Evolutionary conservation across 2,113 vertebrate genomes (phyloP).

Genomic region (Hymenochirus boettgeri): DNA sequence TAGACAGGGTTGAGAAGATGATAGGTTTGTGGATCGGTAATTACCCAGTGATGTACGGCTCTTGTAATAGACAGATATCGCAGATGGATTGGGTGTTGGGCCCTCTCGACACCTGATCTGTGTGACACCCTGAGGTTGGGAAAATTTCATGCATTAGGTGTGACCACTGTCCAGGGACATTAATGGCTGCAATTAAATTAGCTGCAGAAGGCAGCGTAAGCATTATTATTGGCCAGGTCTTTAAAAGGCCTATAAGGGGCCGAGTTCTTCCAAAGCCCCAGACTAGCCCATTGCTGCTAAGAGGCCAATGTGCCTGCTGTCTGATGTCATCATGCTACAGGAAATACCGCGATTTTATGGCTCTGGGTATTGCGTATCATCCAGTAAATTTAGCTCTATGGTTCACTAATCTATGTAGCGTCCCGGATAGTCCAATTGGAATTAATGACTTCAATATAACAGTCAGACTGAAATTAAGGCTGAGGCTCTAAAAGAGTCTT

Average conservation of each 20-base stretch:
- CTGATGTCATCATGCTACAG: slow-evolving; percentile 51
- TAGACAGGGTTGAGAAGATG: too few relatives aligned
- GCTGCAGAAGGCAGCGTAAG: slow-evolving; percentile 53
- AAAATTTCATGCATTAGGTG: slow-evolving; percentile 50
- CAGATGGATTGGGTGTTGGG: slow-evolving; percentile 44
- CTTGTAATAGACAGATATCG: slow-evolving; percentile 44
- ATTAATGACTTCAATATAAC: too few relatives aligned
- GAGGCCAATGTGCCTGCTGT: slow-evolving; percentile 48
- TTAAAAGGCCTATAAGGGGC: slow-evolving; percentile 64
- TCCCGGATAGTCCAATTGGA: too few relatives aligned
- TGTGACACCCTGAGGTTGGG: slow-evolving; percentile 38
- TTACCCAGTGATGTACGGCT: slow-evolving; percentile 38
- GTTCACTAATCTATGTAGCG: too few relatives aligned
- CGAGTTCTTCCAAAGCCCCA: slow-evolving; percentile 60
- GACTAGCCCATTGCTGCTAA: slow-evolving; percentile 46
- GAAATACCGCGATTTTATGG: slow-evolving; percentile 47
- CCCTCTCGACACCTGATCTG: slow-evolving; percentile 50
- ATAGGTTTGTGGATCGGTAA: neutral
- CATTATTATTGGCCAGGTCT: slow-evolving; percentile 66
- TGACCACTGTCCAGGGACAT: slow-evolving; percentile 53
- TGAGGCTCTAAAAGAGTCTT: too few relatives aligned
- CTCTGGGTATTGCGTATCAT: too few relatives aligned
- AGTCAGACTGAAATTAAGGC: too few relatives aligned
- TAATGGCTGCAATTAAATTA: slow-evolving; percentile 62
- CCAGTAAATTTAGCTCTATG: too few relatives aligned